A percentile compares a stretch with the other conserved stretches of the same genome.
Evolutionary conservation across 2,888 invertebrate species (phyloP).

Genomic region (Harmothoe impar): DNA sequence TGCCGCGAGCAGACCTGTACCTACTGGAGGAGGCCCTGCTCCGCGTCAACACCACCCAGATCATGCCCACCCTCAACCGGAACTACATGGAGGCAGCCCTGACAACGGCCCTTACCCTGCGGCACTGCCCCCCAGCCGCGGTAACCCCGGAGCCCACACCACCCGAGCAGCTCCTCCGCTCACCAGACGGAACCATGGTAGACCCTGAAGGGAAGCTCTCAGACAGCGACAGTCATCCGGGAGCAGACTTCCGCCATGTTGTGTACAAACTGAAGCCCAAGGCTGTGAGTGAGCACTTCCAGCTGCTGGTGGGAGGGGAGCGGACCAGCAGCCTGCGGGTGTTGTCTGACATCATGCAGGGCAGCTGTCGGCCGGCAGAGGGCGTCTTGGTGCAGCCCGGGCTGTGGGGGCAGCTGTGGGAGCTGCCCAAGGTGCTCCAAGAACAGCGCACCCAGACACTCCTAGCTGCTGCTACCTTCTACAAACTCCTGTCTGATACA

Average conservation of each 20-base stretch:
- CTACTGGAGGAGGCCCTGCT: slow-evolving; percentile 3
- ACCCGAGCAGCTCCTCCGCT: background rate
- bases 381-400: background rate
- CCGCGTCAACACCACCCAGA: slow-evolving; percentile 14
- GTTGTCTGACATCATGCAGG: background rate
- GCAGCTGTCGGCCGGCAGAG: background rate
- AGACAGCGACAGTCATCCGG: background rate
- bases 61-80: slow-evolving; percentile 24
- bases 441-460: background rate
- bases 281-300: background rate
- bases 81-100: slow-evolving; percentile 7
- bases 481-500: background rate
- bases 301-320: slow-evolving; percentile 24
- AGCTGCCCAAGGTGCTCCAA: background rate
- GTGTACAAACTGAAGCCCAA: slow-evolving; percentile 15
- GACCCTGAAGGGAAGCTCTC: background rate
- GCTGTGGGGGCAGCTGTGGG: background rate
- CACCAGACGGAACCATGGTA: background rate
- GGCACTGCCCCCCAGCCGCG: background rate
- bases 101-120: background rate
- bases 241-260: background rate
- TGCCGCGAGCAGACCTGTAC: background rate
- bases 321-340: background rate
- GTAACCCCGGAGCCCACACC: background rate
- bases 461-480: background rate